phyloP scores from a whole-genome alignment of 2,888 invertebrate species.

The Drosophila yooni region DNA sequence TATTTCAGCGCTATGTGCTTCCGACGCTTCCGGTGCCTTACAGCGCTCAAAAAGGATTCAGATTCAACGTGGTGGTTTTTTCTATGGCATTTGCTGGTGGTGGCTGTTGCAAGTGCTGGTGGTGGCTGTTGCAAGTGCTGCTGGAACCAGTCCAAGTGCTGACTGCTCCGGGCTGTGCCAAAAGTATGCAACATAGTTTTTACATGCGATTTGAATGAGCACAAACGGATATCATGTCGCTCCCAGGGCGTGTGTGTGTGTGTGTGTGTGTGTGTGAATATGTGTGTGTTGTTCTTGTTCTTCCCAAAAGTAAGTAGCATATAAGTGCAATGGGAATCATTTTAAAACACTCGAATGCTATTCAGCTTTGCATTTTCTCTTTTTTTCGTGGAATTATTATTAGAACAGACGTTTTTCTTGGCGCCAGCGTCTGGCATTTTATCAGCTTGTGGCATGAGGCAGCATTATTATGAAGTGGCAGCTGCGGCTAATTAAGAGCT shows the following conservation, averaged over 20 bases:
- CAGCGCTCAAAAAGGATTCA: slow-evolving; percentile 29
- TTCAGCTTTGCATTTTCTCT: slow-evolving; percentile 28
- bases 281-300: slow-evolving; percentile 27
- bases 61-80: slow-evolving; percentile 39
- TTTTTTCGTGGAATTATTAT: slow-evolving; percentile 53
- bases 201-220: slow-evolving; percentile 78
- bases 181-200: slow-evolving; percentile 58
- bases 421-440: slow-evolving; percentile 52
- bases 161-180: slow-evolving; percentile 60
- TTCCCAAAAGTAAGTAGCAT: slow-evolving; percentile 62
- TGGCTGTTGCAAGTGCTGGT: slow-evolving; percentile 18
- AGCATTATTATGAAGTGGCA: slow-evolving; percentile 32
- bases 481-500: slow-evolving; percentile 27
- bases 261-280: slow-evolving; percentile 28
- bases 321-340: slow-evolving; percentile 71
- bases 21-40: slow-evolving; percentile 53
- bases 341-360: slow-evolving; percentile 72
- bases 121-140: slow-evolving; percentile 28
- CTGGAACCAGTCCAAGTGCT: slow-evolving; percentile 67
- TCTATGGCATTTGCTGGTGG: slow-evolving; percentile 24
- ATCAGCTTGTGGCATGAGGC: slow-evolving; percentile 26
- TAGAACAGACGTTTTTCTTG: slow-evolving; percentile 62
- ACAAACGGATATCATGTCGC: slow-evolving; percentile 70
- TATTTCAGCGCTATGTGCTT: slow-evolving; percentile 72
- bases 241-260: slow-evolving; percentile 20